Evolutionary conservation across 2,797 vertebrate species (phyloP).

Genomic region (Gallinago solitaria): DNA sequence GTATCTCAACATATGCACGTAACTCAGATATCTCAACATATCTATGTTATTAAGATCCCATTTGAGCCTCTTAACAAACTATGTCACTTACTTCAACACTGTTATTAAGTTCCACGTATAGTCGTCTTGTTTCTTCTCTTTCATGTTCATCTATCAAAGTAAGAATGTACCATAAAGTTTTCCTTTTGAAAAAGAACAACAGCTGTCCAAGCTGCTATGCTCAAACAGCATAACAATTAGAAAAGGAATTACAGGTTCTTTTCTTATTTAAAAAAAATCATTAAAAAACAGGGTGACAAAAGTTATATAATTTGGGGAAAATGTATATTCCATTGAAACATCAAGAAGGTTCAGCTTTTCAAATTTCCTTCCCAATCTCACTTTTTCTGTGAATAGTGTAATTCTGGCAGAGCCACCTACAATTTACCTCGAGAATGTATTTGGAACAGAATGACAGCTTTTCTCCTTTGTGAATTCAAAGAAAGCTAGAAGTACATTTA

Average conservation of each 20-base stretch:
- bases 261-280: background rate
- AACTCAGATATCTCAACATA: background rate
- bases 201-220: background rate
- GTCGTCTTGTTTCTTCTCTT: constrained; percentile 88
- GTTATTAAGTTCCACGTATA: constrained; percentile 84
- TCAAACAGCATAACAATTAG: background rate
- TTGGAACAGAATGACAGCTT: background rate
- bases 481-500: background rate
- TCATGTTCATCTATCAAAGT: constrained; percentile 88
- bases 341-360: background rate
- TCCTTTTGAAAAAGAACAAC: background rate
- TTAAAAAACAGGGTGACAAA: background rate
- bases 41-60: fast-evolving
- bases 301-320: background rate
- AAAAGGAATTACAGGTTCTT: background rate
- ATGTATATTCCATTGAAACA: background rate
- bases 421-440: background rate
- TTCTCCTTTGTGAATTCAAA: background rate
- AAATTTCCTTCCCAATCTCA: background rate
- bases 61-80: background rate
- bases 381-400: background rate
- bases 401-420: background rate
- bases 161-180: constrained; percentile 7
- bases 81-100: constrained; percentile 81
- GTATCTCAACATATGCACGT: fast-evolving